Conservation (phyloP, 2,888 invertebrate genomes). For the Drosophila meridiana region DNA sequence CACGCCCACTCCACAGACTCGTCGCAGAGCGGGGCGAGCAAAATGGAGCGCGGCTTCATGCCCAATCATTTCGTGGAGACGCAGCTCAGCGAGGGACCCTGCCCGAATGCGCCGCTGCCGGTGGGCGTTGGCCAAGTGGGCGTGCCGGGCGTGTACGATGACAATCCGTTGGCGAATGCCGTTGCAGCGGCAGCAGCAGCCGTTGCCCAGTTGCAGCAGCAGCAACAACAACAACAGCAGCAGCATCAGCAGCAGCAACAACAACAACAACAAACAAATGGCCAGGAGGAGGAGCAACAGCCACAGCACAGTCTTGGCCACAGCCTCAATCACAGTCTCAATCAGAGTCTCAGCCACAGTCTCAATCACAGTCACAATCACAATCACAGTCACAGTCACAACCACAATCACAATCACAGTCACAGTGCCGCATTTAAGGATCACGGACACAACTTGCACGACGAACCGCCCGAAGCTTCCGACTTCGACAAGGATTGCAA, state of each 20-base stretch:
- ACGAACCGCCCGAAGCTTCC: conserved; percentile 53
- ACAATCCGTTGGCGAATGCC: conserved; percentile 64
- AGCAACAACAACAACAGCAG: conserved; percentile 61
- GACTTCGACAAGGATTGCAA: conserved; percentile 81
- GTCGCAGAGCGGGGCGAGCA: conserved; percentile 79
- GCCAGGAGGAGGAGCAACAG: conserved; percentile 35
- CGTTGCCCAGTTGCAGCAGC: conserved; percentile 55
- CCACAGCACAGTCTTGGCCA: conserved; percentile 7
- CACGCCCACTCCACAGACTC: conserved; percentile 81
- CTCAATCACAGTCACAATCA: conserved; percentile 33
- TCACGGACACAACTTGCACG: conserved; percentile 57
- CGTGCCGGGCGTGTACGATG: conserved; percentile 57
- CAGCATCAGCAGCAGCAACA: conserved; percentile 56
- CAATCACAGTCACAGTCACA: conserved; percentile 41
- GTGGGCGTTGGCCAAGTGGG: conserved; percentile 27
- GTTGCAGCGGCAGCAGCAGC: conserved; percentile 67
- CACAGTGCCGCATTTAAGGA: conserved; percentile 51
- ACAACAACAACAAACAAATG: conserved; percentile 32
- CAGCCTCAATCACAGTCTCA: conserved; percentile 35
- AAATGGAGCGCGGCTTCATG: conserved; percentile 80
- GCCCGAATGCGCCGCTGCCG: conserved; percentile 24
- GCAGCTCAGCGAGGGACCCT: conserved; percentile 77
- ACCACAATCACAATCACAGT: conserved; percentile 33
- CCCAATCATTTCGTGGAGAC: conserved; percentile 85
- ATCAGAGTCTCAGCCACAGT: conserved; percentile 24